Evolutionary conservation across 2,113 vertebrate genomes (phyloP), one percentile per base, ranked within the genome.

Genomic region (Anhinga rufa): DNA sequence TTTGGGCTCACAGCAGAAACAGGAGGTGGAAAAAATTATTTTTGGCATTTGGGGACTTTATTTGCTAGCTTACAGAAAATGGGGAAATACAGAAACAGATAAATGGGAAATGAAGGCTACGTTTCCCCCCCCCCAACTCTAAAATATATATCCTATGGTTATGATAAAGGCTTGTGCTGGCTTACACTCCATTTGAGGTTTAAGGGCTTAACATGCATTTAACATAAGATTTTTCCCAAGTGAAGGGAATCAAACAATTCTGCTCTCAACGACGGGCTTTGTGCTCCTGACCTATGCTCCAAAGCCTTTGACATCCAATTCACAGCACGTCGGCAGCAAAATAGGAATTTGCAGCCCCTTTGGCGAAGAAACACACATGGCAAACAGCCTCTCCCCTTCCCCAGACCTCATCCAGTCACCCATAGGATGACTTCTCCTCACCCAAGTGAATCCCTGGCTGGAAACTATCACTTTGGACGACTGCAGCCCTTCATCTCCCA

Each of bases 301-400:
- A 48, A 72, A 76, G 32, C 29, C 54, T 84, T 48, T 52, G 52
- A 72, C 18, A n/a, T 4, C 7, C 0, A 0, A 80, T 34, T 85
- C 40, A 34, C 29, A 77, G 46, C 0, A 0, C 32, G n/a, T 1
- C 4, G 1, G 17, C 42, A 62, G 12, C 31, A 5, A 2, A 10
- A 52, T 3, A 61, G 8, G 28, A 69, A 26, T 32, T 34, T 68
- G 29, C 38, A 71, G 46, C 32, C 25, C 34, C 14, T 70, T 54
- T 0, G 0, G 19, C 38, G 32, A 22, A 57, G 49, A 62, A 57
- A 65, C 0, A 0, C 0, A 0, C 5, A 12, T 2, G 10, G 16
- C 42, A 57, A 52, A 44, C 1, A 4, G n/a, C 21, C 24, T 44
- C n/a, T 68, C 6, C 14, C 38, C 16, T 32, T 80, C 5, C 12